Evolutionary conservation across 2,888 invertebrate species (phyloP).

Genomic region (Rhopalosiphum nymphaeae): DNA sequence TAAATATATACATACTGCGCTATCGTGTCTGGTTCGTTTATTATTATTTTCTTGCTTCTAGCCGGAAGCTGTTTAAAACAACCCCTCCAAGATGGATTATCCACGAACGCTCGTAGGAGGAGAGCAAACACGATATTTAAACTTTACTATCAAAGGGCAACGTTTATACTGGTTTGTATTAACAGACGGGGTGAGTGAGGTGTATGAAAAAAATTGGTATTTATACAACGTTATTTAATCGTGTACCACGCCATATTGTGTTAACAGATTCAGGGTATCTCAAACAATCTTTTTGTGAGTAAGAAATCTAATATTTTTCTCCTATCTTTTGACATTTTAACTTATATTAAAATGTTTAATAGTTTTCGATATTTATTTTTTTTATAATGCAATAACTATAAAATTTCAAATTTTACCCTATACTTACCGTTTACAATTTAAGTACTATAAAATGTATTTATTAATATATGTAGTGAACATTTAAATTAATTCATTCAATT

Average conservation of each 20-base stretch:
- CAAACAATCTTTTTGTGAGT: neutral
- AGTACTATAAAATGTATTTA: neutral
- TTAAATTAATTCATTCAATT: neutral
- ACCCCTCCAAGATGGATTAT: conserved; percentile 38
- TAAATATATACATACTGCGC: neutral
- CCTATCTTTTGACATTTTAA: neutral
- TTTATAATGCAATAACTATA: neutral
- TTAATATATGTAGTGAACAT: neutral
- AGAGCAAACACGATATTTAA: neutral
- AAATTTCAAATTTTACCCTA: neutral
- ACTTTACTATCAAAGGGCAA: neutral
- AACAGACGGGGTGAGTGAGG: too few relatives aligned
- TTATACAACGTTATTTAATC: conserved; percentile 6
- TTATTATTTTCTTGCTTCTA: conserved; percentile 42
- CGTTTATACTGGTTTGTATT: neutral
- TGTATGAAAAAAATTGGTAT: neutral
- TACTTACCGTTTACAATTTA: neutral
- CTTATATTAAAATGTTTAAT: neutral
- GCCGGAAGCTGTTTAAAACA: conserved; percentile 45
- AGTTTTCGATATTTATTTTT: neutral
- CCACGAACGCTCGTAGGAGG: neutral
- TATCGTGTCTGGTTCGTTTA: conserved; percentile 40
- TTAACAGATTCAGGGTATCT: conserved; percentile 20
- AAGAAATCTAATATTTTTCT: neutral
- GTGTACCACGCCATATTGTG: neutral